Evolutionary conservation across 2,797 vertebrate species (phyloP).

Genomic region (Danio kyathit): DNA sequence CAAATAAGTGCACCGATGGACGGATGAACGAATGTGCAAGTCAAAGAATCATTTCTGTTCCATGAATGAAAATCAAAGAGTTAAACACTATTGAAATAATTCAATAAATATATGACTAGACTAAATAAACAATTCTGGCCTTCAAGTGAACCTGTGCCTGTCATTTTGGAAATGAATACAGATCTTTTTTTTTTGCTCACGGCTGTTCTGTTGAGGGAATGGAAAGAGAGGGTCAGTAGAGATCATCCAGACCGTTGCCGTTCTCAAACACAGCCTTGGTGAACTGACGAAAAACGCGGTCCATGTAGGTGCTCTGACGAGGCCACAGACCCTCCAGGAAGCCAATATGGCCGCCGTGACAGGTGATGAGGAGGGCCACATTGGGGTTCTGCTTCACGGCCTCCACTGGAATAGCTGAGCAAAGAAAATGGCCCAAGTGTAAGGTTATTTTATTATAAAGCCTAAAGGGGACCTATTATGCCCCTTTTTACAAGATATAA

Average conservation of each 20-base stretch:
- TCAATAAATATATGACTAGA: not conserved
- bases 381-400: conserved; percentile 96
- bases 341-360: conserved; percentile 95
- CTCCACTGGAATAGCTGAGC: conserved; percentile 93
- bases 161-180: conserved; percentile 37
- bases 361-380: conserved; percentile 93
- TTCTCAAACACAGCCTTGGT: conserved; percentile 93
- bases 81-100: conserved; percentile 26
- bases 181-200: conserved; percentile 68
- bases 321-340: conserved; percentile 98
- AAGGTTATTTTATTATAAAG: not conserved
- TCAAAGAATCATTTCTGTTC: not conserved
- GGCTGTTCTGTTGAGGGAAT: conserved; percentile 52
- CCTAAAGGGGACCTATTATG: too few species aligned
- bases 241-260: conserved; percentile 82
- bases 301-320: conserved; percentile 96
- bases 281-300: conserved; percentile 97
- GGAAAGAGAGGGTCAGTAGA: conserved; percentile 62
- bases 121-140: not conserved
- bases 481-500: too few species aligned
- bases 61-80: conserved; percentile 58
- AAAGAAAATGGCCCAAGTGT: not conserved
- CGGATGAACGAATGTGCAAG: conserved; percentile 5
- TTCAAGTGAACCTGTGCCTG: conserved; percentile 25
- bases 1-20: conserved; percentile 30